Base-by-base conservation (phyloP, 1,140 invertebrate genomes). In the Caenorhabditis elegans region DNA sequence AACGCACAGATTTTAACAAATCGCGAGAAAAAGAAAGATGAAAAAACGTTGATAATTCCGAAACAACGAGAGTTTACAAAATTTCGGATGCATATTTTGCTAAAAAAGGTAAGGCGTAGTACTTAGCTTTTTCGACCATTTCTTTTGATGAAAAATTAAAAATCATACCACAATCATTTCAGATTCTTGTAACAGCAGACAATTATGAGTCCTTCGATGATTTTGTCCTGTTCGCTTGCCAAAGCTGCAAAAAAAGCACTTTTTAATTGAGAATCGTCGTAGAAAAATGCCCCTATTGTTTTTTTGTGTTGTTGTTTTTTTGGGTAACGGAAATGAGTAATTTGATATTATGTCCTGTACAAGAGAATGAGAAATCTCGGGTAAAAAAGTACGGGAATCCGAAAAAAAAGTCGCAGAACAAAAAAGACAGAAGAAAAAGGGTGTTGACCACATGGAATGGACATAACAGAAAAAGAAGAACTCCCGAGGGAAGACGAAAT, bases 81-180 rank as follows among this genome's bases (percentile, higher is more conserved):
- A n/a, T n/a, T n/a, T n/a, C n/a, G n/a, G n/a, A n/a, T n/a, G n/a
- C n/a, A n/a, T n/a, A n/a, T n/a, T n/a, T n/a, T n/a, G n/a, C n/a
- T n/a, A n/a, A n/a, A n/a, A n/a, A n/a, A n/a, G n/a, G n/a, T n/a
- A n/a, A n/a, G n/a, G n/a, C n/a, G n/a, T n/a, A n/a, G n/a, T n/a
- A n/a, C n/a, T n/a, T n/a, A n/a, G n/a, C n/a, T n/a, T n/a, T n/a
- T n/a, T n/a, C n/a, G n/a, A n/a, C n/a, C n/a, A n/a, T n/a, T n/a
- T n/a, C n/a, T n/a, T n/a, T n/a, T n/a, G n/a, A n/a, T n/a, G n/a
- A 13, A 24, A 22, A 11, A 22, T 55, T 1, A 31, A 11, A 31
- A 76, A 76, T n/a, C 92, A 91, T 87, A 95, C 94, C 89, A 94
- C 94, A 88, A 95, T 94, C 94, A 95, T 95, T 91, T 95, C 94